Evolutionary conservation across 1,140 invertebrate species (phyloP).

Genomic region (Heliconius hermathena): DNA sequence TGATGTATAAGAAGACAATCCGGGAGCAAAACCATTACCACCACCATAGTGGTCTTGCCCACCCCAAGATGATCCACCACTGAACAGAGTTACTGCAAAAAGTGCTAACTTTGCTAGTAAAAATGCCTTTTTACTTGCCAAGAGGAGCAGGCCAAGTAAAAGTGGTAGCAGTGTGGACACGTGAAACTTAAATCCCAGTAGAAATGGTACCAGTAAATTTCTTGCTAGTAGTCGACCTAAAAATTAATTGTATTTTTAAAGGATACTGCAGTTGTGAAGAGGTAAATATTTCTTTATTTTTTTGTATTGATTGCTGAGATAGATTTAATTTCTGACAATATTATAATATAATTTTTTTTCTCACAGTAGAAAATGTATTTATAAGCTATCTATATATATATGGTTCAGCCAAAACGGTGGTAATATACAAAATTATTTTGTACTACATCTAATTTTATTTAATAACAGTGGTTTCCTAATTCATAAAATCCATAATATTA

Average conservation of each 20-base stretch:
- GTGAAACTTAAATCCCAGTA: constrained; percentile 90
- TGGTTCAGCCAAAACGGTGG: too few species aligned
- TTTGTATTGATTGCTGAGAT: background rate
- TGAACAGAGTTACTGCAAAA: constrained; percentile 85
- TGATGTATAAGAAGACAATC: constrained; percentile 57
- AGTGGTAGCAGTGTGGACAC: constrained; percentile 87
- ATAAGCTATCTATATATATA: too few species aligned
- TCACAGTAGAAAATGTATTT: too few species aligned
- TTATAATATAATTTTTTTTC: too few species aligned
- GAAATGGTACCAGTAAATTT: constrained; percentile 86
- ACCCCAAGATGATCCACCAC: constrained; percentile 75
- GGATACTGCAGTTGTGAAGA: background rate
- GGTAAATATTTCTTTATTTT: background rate
- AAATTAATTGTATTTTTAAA: constrained; percentile 51
- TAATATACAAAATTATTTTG: too few species aligned
- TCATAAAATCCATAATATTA: background rate
- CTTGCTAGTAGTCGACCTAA: constrained; percentile 86
- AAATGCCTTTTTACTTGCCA: constrained; percentile 88
- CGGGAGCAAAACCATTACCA: constrained; percentile 60
- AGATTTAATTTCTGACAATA: too few species aligned
- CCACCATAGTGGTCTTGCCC: constrained; percentile 51
- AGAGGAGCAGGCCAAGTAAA: constrained; percentile 85
- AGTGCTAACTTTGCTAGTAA: constrained; percentile 87
- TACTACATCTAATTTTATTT: too few species aligned
- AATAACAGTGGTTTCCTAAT: background rate